Base-by-base conservation (phyloP, 2,888 invertebrate genomes). In the Alloscopus bannaensis region DNA sequence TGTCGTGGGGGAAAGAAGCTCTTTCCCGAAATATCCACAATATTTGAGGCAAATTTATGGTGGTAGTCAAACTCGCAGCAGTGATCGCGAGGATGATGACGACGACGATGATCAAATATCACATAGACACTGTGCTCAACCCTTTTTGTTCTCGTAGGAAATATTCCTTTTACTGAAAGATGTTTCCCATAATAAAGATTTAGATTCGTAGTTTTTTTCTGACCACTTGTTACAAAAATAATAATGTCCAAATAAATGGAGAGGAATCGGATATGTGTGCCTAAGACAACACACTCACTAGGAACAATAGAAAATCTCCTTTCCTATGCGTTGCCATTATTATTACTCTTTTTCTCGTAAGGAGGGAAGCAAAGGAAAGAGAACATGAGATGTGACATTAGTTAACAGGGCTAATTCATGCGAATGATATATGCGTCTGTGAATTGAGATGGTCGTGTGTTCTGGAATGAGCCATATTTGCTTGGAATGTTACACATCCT, bases 61-160 rank as follows among this genome's bases (percentile, higher is more conserved):
- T 65, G 60, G 79, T 62, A 79, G 79, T 79, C 79, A 79, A 66
- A 68, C 59, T 79, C 79, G 59, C 79, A 72, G 79, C 72, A 79
- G 79, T 79, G 72, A 79, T 79, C 79, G 72, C 40, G 66, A 72
- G 29, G 31, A 62, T 20, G n/a, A 22, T 20, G 36, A 36, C 8
- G 36, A 36, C 6, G 36, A 36, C 6, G 36, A 36, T 8, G 13
- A 36, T n/a, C n/a, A n/a, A n/a, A n/a, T n/a, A n/a, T n/a, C n/a
- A n/a, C n/a, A n/a, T n/a, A n/a, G n/a, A n/a, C n/a, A n/a, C n/a
- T n/a, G n/a, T n/a, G n/a, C n/a, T n/a, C n/a, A n/a, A n/a, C n/a
- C n/a, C n/a, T n/a, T n/a, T n/a, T n/a, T n/a, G n/a, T n/a, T n/a
- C n/a, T n/a, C n/a, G n/a, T n/a, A n/a, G n/a, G n/a, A n/a, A n/a